Conservation (phyloP, 2,797 vertebrate genomes). For the Sorex maritimensis region DNA sequence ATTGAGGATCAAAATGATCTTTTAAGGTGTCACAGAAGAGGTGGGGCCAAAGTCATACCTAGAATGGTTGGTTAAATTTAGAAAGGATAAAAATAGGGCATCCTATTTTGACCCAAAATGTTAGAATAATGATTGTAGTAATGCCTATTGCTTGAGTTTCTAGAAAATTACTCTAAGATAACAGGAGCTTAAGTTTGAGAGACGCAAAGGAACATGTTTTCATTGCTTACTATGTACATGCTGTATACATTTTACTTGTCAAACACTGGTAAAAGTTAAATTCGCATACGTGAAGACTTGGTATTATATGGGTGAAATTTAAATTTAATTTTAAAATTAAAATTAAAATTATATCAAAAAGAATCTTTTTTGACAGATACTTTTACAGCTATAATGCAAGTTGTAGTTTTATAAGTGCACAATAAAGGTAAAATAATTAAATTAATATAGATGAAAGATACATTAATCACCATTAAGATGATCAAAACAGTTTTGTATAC, state of each 20-base stretch:
- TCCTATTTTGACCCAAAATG: background rate
- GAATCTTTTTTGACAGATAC: background rate
- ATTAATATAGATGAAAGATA: constrained; percentile 2
- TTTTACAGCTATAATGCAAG: background rate
- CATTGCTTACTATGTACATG: background rate
- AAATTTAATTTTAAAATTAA: too few species aligned
- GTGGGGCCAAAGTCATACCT: background rate
- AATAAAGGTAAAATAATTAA: constrained; percentile 18
- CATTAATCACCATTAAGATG: background rate
- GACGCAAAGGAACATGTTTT: background rate
- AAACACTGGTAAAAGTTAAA: background rate
- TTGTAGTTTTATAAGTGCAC: constrained; percentile 15
- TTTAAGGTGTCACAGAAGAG: background rate
- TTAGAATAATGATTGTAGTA: background rate
- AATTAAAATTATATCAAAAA: background rate
- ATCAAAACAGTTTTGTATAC: constrained; percentile 42
- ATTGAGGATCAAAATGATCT: background rate
- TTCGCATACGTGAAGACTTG: background rate
- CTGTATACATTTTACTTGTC: background rate
- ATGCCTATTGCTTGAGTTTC: background rate
- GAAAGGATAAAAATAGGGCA: background rate
- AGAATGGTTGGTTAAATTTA: background rate
- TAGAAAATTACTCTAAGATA: background rate
- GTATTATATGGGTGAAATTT: background rate
- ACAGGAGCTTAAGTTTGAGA: background rate